Percentiles rank a stretch among this genome's conserved stretches.
Conservation (phyloP, 1,140 invertebrate species). For the Centruroides sculpturatus region DNA sequence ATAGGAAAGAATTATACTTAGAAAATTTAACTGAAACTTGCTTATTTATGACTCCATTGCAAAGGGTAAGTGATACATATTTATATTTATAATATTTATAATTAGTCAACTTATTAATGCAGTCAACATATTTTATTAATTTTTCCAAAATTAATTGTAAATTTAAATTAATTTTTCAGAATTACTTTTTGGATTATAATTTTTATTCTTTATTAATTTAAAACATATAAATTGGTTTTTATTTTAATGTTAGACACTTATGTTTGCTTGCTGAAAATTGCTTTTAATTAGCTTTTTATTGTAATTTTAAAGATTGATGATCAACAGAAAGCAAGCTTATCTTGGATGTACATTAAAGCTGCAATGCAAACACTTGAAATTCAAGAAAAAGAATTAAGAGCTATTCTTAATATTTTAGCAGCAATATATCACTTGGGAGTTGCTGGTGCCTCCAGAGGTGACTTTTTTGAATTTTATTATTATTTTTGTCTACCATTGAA, state of each 20-base stretch:
- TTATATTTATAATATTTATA: no score
- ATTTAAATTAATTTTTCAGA: no score
- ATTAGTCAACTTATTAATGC: no score
- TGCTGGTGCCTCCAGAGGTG: conserved; percentile 40
- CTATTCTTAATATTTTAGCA: conserved; percentile 71
- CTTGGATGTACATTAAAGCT: conserved; percentile 57
- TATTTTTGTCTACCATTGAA: no score
- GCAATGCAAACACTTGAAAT: conserved; percentile 59
- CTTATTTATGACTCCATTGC: conserved; percentile 57
- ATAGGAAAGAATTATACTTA: conserved; percentile 60
- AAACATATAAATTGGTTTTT: background rate
- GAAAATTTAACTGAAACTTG: conserved; percentile 61
- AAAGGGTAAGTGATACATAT: conserved; percentile 36
- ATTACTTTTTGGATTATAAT: no score
- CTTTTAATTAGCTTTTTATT: background rate
- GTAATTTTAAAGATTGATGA: conserved; percentile 47
- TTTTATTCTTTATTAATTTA: no score
- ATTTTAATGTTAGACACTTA: background rate
- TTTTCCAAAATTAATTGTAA: no score
- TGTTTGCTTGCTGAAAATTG: background rate
- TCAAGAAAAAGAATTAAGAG: conserved; percentile 57
- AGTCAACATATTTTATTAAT: no score
- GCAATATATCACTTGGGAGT: conserved; percentile 82
- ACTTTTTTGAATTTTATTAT: no score
- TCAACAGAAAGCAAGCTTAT: conserved; percentile 53